Evolutionary conservation across 2,888 invertebrate genomes (phyloP), one percentile per base, ranked within the genome.

Genomic region (Entomobrya multifasciata): DNA sequence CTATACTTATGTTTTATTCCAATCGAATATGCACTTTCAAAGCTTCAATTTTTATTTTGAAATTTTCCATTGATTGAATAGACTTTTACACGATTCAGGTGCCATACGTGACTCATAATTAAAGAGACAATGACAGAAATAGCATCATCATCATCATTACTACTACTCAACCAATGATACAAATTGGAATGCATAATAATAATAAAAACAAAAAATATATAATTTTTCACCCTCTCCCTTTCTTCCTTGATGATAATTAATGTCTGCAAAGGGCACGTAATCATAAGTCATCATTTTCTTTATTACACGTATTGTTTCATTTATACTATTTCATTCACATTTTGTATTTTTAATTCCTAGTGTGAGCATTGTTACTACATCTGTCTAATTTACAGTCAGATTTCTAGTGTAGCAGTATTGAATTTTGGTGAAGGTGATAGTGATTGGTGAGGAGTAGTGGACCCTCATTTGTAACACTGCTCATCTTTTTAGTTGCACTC

Each of bases 21-120:
- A 72, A 72, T 72, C 72, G 72, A 49, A 27, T 52, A 52, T n/a
- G n/a, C 25, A 49, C 15, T 20, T 22, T 22, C 60, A 22, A 60
- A 60, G 11, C 60, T 25, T 1, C 60, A n/a, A n/a, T n/a, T 10
- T 15, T 8, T 44, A 22, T 22, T 47, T 47, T 47, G 47, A 47
- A 65, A 65, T 49, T 27, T 20, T 25, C n/a, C 47, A 47, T 22
- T 72, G 72, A 72, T 27, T 74, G 52, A 36, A n/a, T n/a, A n/a
- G n/a, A n/a, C n/a, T n/a, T n/a, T 36, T 52, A 13, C 49, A 70
- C n/a, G 36, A 65, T n/a, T 22, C n/a, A 30, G 36, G 78, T 62
- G 49, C 22, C 62, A 47, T 49, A 84, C 77, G 55, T 77, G 77
- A 77, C 77, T 84, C 62, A 84, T 84, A 77, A 84, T 84, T 84